phyloP scores from a whole-genome alignment of 2,888 invertebrate species.

The Microplitis manilae region DNA sequence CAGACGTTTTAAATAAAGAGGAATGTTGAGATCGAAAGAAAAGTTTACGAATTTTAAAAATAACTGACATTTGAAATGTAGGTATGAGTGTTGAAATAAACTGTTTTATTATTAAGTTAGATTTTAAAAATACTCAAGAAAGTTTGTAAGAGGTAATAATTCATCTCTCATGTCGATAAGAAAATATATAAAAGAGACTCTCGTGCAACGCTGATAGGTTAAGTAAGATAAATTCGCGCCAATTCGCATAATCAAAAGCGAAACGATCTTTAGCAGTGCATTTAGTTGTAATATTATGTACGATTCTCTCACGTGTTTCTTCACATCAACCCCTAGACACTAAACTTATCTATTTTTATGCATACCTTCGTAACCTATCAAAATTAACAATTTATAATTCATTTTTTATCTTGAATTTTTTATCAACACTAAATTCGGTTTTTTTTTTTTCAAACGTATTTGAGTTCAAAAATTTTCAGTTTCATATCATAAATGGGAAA shows the following conservation, averaged over 20 bases:
- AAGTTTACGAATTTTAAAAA: too few relatives aligned
- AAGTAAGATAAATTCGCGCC: conserved; percentile 30
- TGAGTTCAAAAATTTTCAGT: too few relatives aligned
- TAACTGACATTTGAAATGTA: not conserved
- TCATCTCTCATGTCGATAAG: conserved; percentile 7
- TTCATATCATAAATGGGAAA: too few relatives aligned
- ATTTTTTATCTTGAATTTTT: too few relatives aligned
- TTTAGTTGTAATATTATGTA: conserved; percentile 33
- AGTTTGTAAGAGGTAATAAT: conserved; percentile 7
- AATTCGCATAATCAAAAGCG: conserved; percentile 30
- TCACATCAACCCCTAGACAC: conserved; percentile 30
- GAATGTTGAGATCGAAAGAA: too few relatives aligned
- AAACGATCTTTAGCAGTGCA: conserved; percentile 25
- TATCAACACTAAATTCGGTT: too few relatives aligned
- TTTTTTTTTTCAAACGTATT: too few relatives aligned
- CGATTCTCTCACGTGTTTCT: conserved; percentile 44
- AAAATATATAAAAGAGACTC: conserved; percentile 33
- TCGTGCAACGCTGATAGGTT: conserved; percentile 45
- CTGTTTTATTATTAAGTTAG: conserved; percentile 4
- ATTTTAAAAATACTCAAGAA: conserved; percentile 12
- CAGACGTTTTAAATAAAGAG: too few relatives aligned
- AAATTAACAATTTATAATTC: too few relatives aligned
- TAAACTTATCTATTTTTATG: conserved; percentile 1
- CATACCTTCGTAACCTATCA: not conserved
- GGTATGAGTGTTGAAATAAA: not conserved